Percentiles rank a stretch among this genome's conserved stretches.
Evolutionary conservation across 2,797 vertebrate species (phyloP).

Genomic region (Varecia variegata): DNA sequence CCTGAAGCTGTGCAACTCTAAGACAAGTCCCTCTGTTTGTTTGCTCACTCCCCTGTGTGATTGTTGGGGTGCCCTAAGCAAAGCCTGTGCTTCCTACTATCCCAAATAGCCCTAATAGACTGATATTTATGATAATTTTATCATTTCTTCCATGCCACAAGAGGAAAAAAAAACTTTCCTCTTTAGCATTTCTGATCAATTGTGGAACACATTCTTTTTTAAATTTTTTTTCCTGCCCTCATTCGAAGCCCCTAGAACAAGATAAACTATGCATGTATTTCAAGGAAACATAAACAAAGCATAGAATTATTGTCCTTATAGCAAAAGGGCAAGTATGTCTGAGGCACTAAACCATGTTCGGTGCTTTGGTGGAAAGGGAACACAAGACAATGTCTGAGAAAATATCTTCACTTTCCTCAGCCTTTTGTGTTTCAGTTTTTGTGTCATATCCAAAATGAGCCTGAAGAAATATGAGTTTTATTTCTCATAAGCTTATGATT

Average conservation of each 20-base stretch:
- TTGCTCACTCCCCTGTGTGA: background rate
- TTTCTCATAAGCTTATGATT: background rate
- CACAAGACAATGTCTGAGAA: background rate
- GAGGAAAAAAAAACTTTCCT: background rate
- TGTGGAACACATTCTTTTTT: background rate
- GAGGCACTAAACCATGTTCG: fast-evolving
- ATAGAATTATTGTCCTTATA: background rate
- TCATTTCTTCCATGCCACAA: background rate
- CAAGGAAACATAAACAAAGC: background rate
- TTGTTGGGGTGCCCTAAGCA: background rate
- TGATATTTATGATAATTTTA: background rate
- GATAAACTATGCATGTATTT: background rate
- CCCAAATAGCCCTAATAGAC: background rate
- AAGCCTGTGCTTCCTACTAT: background rate
- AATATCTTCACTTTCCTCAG: background rate
- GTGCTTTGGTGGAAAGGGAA: background rate
- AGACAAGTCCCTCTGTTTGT: no score
- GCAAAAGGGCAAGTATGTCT: background rate
- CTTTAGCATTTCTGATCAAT: background rate
- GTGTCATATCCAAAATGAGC: background rate
- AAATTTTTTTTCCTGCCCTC: background rate
- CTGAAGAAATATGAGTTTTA: background rate
- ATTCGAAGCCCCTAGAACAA: background rate
- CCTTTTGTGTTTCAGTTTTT: background rate
- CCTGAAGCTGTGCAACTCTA: background rate